phyloP scores from a whole-genome alignment of 2,797 vertebrate genomes.

The Lophotriccus pileatus region DNA sequence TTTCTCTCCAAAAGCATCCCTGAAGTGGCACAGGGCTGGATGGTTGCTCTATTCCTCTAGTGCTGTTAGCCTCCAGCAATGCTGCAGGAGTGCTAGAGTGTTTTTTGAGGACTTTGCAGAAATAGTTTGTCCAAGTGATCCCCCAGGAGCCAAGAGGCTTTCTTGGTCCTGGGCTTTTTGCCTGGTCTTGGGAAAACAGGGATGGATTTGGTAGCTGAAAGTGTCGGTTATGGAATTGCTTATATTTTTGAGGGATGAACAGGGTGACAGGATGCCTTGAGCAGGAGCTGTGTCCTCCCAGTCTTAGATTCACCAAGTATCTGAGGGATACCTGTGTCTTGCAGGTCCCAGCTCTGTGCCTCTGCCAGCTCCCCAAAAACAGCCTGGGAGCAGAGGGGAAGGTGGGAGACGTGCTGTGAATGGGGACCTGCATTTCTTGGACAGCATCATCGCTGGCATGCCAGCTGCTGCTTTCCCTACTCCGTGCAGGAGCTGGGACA shows the following conservation, averaged over 20 bases:
- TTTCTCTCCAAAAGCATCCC: background rate
- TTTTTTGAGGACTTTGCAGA: background rate
- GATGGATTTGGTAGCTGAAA: background rate
- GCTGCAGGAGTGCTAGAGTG: accelerated
- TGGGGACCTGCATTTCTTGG: background rate
- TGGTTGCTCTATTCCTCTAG: background rate
- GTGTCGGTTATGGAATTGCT: background rate
- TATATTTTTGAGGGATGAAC: background rate
- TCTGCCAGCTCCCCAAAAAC: background rate
- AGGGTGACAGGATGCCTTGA: background rate
- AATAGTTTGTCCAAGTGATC: background rate
- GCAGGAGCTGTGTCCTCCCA: background rate
- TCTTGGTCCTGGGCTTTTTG: background rate
- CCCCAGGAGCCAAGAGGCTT: background rate
- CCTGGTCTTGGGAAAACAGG: background rate
- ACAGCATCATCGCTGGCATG: background rate
- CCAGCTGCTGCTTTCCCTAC: background rate
- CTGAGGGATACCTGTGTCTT: background rate
- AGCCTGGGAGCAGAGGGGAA: background rate
- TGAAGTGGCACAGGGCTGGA: background rate
- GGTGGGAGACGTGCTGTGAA: accelerated
- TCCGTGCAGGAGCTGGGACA: background rate
- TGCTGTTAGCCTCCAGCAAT: accelerated
- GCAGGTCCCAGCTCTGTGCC: background rate
- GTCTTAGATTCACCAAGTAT: background rate